Percentiles rank a stretch among this genome's conserved stretches.
Conservation (phyloP, 2,888 invertebrate genomes). For the Orchesellides sinensis region DNA sequence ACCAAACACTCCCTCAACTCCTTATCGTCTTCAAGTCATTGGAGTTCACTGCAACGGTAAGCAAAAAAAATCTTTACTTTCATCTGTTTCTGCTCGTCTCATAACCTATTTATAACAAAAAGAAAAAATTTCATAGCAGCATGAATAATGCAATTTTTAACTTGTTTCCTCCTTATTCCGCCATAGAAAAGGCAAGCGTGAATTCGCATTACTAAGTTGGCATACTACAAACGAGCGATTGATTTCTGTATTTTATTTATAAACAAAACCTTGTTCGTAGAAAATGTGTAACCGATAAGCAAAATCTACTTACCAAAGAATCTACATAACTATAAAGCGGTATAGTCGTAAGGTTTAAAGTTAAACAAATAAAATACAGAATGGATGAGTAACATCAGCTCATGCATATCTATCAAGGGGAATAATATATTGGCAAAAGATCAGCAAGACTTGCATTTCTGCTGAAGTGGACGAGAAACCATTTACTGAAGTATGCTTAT, state of each 20-base stretch:
- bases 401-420: slow-evolving; percentile 31
- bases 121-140: slow-evolving; percentile 22
- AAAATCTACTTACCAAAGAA: too few species aligned
- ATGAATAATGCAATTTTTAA: slow-evolving; percentile 45
- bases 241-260: too few species aligned
- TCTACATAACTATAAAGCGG: too few species aligned
- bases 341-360: too few species aligned
- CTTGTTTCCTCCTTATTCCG: too few species aligned
- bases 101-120: slow-evolving; percentile 38
- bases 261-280: too few species aligned
- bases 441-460: background rate
- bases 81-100: background rate
- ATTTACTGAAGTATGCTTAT: too few species aligned
- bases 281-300: too few species aligned
- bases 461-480: background rate
- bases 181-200: too few species aligned
- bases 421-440: slow-evolving; percentile 4
- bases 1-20: slow-evolving; percentile 80
- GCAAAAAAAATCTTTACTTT: slow-evolving; percentile 28
- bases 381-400: slow-evolving; percentile 1
- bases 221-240: too few species aligned
- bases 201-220: too few species aligned
- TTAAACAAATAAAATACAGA: too few species aligned
- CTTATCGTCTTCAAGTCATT: slow-evolving; percentile 80
- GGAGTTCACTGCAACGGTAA: slow-evolving; percentile 77